Evolutionary conservation across 1,140 invertebrate genomes (phyloP), one percentile per base, ranked within the genome.

Genomic region (Wiebesia pumilae): DNA sequence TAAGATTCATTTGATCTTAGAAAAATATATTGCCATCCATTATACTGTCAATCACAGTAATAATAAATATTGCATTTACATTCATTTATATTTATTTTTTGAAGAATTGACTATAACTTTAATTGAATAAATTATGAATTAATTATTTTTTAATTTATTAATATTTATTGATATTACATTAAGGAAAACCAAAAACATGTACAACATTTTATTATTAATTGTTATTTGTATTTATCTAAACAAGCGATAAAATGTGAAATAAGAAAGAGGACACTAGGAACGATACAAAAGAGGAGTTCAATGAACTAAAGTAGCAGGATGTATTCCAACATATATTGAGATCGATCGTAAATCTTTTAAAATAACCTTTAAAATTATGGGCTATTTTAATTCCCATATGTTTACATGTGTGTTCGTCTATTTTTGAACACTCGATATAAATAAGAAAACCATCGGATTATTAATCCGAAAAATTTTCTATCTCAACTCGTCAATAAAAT

Each of bases 231-330:
- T 24, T 62, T 62, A 81, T 81, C 38, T 10, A 69, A 30, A 27
- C 27, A 69, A 30, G 6, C 80, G 40, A 81, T 69, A 47, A 67
- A 69, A 38, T 16, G 62, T 38, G 38, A 81, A 67, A 69, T 16
- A 54, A 0, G 51, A 79, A 58, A 35, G 47, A 79, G 51, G 77
- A 79, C 51, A 58, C 58, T 19, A 67, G 27, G 24, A 67, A 38
- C 43, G 62, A 80, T 35, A 62, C n/a, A 69, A 12, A 81, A 81
- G 27, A 54, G 16, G 43, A 47, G 81, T 82, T 82, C 81, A 73
- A 71, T 30, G 81, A 82, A 82, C 81, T 43, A 65, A 81, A 81
- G n/a, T 54, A 81, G 38, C 65, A 71, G 81, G 38, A 51, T 40
- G 65, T 21, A 33, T 54, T 38, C 51, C 30, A 81, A 71, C 67